phyloP scores from a whole-genome alignment of 2,113 vertebrate species.

The Etheostoma spectabile region DNA sequence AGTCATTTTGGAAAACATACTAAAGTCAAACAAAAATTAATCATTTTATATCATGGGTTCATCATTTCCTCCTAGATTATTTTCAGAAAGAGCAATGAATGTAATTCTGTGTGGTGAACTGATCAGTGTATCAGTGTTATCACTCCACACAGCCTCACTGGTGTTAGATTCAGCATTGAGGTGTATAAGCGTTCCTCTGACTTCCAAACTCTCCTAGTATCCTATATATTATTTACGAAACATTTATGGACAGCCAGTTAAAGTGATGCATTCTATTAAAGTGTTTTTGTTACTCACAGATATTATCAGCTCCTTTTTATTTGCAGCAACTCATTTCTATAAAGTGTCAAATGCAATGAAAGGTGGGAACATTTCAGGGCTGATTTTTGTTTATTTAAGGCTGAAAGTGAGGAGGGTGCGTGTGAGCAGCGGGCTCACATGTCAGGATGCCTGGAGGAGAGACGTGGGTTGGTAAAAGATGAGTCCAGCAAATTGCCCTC shows the following conservation, averaged over 20 bases:
- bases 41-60: not conserved
- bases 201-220: constrained; percentile 1
- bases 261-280: not conserved
- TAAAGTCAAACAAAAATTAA: not conserved
- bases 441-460: constrained; percentile 32
- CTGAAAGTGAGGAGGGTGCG: not conserved
- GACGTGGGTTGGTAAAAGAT: constrained; percentile 43
- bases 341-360: constrained; percentile 2
- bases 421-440: constrained; percentile 15
- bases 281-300: not conserved
- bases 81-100: not conserved
- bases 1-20: not conserved
- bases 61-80: not conserved
- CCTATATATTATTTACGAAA: constrained; percentile 36
- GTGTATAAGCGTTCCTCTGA: constrained; percentile 39
- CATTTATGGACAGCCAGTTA: not conserved
- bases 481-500: constrained; percentile 46
- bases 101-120: not conserved
- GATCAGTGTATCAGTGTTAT: not conserved
- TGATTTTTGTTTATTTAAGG: constrained; percentile 7
- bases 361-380: constrained; percentile 5
- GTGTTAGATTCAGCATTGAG: constrained; percentile 49
- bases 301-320: not conserved
- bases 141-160: not conserved
- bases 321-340: not conserved